Evolutionary conservation across 2,888 invertebrate species (phyloP).

Genomic region (Limnephilus lunatus): DNA sequence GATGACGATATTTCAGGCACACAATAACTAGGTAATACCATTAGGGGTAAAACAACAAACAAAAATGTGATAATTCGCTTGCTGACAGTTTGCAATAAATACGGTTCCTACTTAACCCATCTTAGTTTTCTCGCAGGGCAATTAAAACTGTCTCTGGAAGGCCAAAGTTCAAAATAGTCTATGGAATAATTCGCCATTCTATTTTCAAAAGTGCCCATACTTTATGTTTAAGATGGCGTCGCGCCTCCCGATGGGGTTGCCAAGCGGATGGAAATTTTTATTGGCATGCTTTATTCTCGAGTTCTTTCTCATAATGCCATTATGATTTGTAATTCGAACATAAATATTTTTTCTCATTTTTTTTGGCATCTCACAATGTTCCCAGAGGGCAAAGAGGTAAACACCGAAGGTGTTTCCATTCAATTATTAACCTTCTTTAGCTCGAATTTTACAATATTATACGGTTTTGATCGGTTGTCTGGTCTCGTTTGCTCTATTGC

Average conservation of each 20-base stretch:
- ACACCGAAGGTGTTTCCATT: not conserved
- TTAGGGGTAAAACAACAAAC: not conserved
- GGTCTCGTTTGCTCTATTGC: not conserved
- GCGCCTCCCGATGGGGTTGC: constrained; percentile 6
- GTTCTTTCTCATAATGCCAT: not conserved
- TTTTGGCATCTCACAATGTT: not conserved
- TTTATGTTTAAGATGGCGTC: constrained; percentile 41
- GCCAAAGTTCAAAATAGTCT: not conserved
- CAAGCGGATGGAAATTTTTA: constrained; percentile 35
- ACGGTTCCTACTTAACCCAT: not conserved
- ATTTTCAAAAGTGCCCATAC: constrained; percentile 45
- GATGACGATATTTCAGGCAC: too few relatives aligned
- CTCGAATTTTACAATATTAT: not conserved
- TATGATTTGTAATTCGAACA: constrained; percentile 2
- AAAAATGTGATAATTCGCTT: not conserved
- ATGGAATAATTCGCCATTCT: constrained; percentile 29
- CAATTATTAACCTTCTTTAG: not conserved
- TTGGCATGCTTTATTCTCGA: constrained; percentile 28
- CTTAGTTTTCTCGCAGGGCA: not conserved
- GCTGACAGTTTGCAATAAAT: not conserved
- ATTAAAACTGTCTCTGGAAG: constrained; percentile 6
- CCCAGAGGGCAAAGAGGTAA: not conserved
- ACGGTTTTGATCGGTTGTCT: not conserved
- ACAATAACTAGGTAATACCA: not conserved
- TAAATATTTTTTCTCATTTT: not conserved